Base-by-base conservation (phyloP, 2,797 vertebrate genomes). In the Orestias chungarensis region DNA sequence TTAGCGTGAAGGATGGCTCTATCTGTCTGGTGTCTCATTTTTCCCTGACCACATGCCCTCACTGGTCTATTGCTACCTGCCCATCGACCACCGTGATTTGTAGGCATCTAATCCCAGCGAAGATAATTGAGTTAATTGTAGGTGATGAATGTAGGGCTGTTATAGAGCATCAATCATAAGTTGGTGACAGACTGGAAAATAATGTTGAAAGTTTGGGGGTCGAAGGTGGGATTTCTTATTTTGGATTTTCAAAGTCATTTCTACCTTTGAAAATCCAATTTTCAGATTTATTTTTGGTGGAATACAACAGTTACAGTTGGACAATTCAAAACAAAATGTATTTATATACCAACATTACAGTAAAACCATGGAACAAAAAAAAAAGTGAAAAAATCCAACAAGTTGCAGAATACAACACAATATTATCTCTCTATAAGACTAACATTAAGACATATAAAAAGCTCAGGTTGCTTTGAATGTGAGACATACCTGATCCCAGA, bases 1-100 rank as follows among this genome's bases (percentile, higher is more conserved):
- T 93, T 93, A 91, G 88, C 77, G 88, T 93, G 92, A 93, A 84
- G 90, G 81, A 93, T 93, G 88, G 87, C 90, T 93, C 92, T 91
- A 93, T 93, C 90, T 90, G 87, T 91, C 90, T 72, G 49, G 81
- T 75, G 86, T 83, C 91, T 92, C 89, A 92, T 92, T 90, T 76
- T 62, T 84, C 80, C 78, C 82, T 89, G 90, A 90, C 91, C 89
- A 75, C 84, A 87, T 81, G 81, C 83, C 90, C 88, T 81, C 82
- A 9, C 66, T 82, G 86, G 82, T 86, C 82, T 52, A 20, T 78
- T 82, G 77, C 70, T 80, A 84, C 86, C 91, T 83, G 81, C 78
- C 85, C 84, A 87, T 90, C 81, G 77, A 82, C 82, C 43, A 29
- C 79, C 47, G 70, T 89, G 86, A 91, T 92, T 92, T 93, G 88